phyloP scores from a whole-genome alignment of 2,888 invertebrate genomes.

The Torymus auratus region DNA sequence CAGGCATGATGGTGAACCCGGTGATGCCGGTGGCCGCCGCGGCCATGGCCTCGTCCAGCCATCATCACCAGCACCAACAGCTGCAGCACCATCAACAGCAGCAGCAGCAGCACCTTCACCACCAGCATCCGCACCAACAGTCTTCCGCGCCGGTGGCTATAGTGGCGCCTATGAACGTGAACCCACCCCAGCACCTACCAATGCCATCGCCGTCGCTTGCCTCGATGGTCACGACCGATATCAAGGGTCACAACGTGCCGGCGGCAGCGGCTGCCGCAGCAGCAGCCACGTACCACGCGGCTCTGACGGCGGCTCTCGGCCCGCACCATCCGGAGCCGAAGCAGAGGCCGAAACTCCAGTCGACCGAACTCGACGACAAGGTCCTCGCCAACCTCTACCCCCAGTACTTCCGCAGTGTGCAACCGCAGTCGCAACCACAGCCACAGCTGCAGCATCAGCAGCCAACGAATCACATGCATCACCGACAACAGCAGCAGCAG shows the following conservation, averaged over 20 bases:
- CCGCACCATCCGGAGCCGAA: conserved; percentile 64
- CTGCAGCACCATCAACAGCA: conserved; percentile 60
- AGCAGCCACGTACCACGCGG: conserved; percentile 66
- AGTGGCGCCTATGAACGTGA: conserved; percentile 24
- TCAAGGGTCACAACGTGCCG: conserved; percentile 59
- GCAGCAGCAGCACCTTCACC: conserved; percentile 26
- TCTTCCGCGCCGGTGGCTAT: conserved; percentile 1
- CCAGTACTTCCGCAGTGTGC: conserved; percentile 72
- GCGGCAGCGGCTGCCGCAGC: conserved; percentile 63
- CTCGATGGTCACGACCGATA: conserved; percentile 45
- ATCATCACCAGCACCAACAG: conserved; percentile 46
- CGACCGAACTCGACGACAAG: conserved; percentile 60
- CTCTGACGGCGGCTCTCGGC: conserved; percentile 62
- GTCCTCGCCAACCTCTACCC: conserved; percentile 71
- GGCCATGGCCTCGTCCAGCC: conserved; percentile 40
- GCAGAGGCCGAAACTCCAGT: conserved; percentile 54
- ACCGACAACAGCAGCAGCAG: conserved; percentile 68
- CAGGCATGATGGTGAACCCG: conserved; percentile 50
- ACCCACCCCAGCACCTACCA: background rate
- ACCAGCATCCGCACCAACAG: conserved; percentile 43
- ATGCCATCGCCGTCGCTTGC: conserved; percentile 54
- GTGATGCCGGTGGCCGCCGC: conserved; percentile 55
- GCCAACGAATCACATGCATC: background rate
- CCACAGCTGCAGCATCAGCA: conserved; percentile 53
- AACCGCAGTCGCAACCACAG: conserved; percentile 68